Evolutionary conservation across 2,888 invertebrate species (phyloP).

Genomic region (Chrysolina americana): DNA sequence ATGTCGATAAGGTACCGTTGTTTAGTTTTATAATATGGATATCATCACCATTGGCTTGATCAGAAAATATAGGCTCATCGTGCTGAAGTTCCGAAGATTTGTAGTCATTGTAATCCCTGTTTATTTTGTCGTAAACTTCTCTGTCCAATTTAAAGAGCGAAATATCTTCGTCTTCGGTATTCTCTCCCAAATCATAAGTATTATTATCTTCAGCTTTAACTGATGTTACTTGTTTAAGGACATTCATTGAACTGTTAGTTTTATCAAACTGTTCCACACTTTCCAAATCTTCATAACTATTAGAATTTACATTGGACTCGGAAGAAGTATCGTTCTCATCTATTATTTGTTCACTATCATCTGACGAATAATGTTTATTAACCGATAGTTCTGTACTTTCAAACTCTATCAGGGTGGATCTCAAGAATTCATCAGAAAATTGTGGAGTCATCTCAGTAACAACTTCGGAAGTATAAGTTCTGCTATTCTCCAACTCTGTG

Average conservation of each 20-base stretch:
- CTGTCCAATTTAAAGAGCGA: constrained; percentile 51
- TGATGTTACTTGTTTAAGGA: not conserved
- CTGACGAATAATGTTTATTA: not conserved
- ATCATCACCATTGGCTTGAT: constrained; percentile 66
- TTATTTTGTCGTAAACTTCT: constrained; percentile 45
- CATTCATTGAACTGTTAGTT: not conserved
- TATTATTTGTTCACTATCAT: not conserved
- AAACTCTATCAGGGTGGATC: not conserved
- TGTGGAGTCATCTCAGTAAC: not conserved
- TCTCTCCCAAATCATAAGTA: constrained; percentile 9
- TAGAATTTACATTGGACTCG: not conserved
- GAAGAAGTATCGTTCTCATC: not conserved
- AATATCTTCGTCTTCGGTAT: constrained; percentile 40
- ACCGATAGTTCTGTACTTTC: not conserved
- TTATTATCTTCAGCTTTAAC: constrained; percentile 28
- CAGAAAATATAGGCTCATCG: constrained; percentile 65
- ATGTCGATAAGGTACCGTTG: constrained; percentile 58
- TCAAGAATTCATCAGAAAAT: not conserved
- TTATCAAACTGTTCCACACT: constrained; percentile 10
- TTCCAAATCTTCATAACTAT: constrained; percentile 12
- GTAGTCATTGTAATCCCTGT: constrained; percentile 32
- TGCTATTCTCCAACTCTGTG: not conserved
- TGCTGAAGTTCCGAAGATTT: constrained; percentile 65
- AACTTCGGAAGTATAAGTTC: constrained; percentile 9
- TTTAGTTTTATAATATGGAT: constrained; percentile 70